Evolutionary conservation across 2,113 vertebrate genomes (phyloP).

Genomic region (Phalacrocorax carbo): DNA sequence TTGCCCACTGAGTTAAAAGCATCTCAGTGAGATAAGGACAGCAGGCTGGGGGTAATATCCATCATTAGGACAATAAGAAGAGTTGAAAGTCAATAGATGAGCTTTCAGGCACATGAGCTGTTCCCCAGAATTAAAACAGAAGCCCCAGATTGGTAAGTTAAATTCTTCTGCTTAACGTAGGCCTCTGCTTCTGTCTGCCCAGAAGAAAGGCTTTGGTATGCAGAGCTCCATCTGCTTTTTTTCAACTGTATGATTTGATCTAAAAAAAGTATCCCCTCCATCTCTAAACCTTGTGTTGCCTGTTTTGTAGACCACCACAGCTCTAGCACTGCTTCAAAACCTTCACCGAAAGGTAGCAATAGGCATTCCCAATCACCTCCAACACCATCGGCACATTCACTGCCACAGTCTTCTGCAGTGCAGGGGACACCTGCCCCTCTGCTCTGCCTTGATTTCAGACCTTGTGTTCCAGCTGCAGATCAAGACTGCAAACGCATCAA

Average conservation of each 20-base stretch:
- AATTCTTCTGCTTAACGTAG: neutral
- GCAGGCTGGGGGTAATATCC: neutral
- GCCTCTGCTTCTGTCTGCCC: neutral
- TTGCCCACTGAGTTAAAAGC: accelerated
- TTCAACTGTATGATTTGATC: neutral
- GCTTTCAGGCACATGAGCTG: neutral
- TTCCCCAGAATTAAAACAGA: neutral
- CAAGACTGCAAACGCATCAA: neutral
- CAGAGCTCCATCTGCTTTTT: neutral
- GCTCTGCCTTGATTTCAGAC: neutral
- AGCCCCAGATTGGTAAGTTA: neutral
- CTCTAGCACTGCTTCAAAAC: neutral
- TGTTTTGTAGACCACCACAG: accelerated
- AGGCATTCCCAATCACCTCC: neutral
- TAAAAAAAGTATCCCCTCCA: neutral
- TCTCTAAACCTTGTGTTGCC: neutral
- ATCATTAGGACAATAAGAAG: neutral
- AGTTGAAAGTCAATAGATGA: neutral
- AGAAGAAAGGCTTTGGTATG: neutral
- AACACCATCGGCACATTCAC: neutral
- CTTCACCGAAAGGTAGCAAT: neutral
- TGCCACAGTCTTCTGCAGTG: neutral
- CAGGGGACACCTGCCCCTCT: neutral
- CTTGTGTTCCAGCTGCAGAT: neutral
- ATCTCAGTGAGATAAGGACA: neutral